Percentiles rank a stretch among this genome's conserved stretches.
Evolutionary conservation across 2,888 invertebrate species (phyloP).

Genomic region (Strigamia transsilvanica): DNA sequence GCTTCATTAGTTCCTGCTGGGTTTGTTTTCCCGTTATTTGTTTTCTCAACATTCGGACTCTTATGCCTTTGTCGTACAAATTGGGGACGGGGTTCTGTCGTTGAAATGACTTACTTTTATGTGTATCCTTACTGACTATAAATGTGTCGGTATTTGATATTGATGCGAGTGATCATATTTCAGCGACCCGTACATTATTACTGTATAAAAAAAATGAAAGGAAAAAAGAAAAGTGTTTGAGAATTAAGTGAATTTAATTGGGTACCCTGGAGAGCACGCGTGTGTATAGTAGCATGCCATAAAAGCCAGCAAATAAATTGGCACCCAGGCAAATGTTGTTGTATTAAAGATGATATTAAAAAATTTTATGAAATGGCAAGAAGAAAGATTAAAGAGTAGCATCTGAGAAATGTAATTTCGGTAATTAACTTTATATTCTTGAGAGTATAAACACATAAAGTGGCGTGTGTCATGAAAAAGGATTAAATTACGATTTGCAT

Average conservation of each 20-base stretch:
- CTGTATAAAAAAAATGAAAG: neutral
- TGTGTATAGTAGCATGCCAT: conserved; percentile 35
- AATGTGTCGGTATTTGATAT: neutral
- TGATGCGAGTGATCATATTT: conserved; percentile 5
- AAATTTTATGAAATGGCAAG: conserved; percentile 17
- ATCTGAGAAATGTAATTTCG: neutral
- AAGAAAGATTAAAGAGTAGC: conserved; percentile 38
- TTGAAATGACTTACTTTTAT: neutral
- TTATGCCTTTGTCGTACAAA: conserved; percentile 11
- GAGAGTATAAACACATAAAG: neutral
- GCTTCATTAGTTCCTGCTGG: conserved; percentile 45
- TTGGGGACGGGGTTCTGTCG: neutral
- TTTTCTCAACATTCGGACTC: conserved; percentile 33
- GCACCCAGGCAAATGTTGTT: conserved; percentile 46
- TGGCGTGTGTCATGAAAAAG: neutral
- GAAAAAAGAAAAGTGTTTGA: conserved; percentile 6
- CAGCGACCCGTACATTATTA: neutral
- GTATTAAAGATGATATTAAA: conserved; percentile 34
- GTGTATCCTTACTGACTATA: neutral
- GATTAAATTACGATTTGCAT: neutral
- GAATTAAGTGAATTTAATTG: conserved; percentile 49
- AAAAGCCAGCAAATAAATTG: conserved; percentile 39
- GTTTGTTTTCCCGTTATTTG: conserved; percentile 48
- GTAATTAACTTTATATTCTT: neutral
- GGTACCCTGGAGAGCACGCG: conserved; percentile 35